Base-by-base conservation (phyloP, 2,888 invertebrate species). In the Drosophila infuscata region DNA sequence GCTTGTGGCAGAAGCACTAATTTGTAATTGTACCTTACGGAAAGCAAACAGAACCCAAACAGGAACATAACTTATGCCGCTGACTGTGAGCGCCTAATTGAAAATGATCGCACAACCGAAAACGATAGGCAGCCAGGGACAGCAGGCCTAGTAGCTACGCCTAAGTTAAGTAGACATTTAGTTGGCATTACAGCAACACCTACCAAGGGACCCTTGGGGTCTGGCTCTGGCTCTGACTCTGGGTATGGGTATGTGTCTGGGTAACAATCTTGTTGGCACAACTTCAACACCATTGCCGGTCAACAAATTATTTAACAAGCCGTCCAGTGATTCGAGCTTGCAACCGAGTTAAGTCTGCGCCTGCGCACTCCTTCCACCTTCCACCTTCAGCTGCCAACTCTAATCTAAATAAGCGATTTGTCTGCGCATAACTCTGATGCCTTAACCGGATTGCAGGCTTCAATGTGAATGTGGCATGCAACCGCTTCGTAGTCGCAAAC, bases 321-420 rank as follows among this genome's bases (percentile, higher is more conserved):
- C 58, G 46, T 58, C 49, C 41, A 15, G 62, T 25, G 64, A 68
- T 53, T 67, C 58, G 56, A 79, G 81, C 79, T 76, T 59, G 79
- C 61, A 63, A 36, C 69, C 71, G n/a, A 67, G 72, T 35, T 51
- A 62, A 63, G 54, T 30, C 58, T 60, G 64, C 67, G 52, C 17
- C 57, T 63, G 73, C 72, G 71, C 29, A 53, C 62, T 29, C 59
- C 54, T 60, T 56, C 67, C 54, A 29, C n/a, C 54, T 62, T 20
- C 43, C 54, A 29, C n/a, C 54, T 62, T 20, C 43, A 71, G 74
- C 74, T 88, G 88, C 79, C 89, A 73, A 63, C 59, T 83, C 67
- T 76, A 86, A 89, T 89, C 89, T 89, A 83, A 89, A 81, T 83
- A 85, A 81, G 86, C 88, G 83, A 89, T 83, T 88, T 81, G 82